phyloP scores from a whole-genome alignment of 35 echinoderm and acorn worm species.

The Apostichopus parvimensis region DNA sequence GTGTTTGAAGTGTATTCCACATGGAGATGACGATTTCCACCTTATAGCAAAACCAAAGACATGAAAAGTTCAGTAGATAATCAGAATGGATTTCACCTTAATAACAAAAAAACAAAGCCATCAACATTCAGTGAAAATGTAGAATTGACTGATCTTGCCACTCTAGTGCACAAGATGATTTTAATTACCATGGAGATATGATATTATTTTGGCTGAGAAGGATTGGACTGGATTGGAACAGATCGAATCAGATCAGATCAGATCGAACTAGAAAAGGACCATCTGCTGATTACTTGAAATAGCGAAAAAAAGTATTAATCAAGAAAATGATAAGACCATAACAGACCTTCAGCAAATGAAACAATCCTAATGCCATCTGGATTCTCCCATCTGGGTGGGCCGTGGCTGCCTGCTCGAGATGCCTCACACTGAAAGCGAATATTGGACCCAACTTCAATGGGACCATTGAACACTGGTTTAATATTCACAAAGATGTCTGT shows the following conservation, averaged over 20 bases:
- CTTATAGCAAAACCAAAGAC: not conserved
- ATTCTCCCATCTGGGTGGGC: slow-evolving; percentile 49
- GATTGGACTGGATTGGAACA: too few species aligned
- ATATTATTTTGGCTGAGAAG: too few species aligned
- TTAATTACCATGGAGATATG: too few species aligned
- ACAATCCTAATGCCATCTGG: slow-evolving; percentile 44
- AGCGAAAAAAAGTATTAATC: too few species aligned
- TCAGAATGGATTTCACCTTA: not conserved
- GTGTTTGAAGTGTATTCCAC: slow-evolving; percentile 27
- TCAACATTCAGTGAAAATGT: too few species aligned
- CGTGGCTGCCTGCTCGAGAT: slow-evolving; percentile 31
- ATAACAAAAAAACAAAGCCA: too few species aligned
- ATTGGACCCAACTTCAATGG: slow-evolving; percentile 23
- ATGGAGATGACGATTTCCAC: slow-evolving; percentile 3
- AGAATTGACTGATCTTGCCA: too few species aligned
- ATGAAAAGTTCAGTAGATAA: not conserved
- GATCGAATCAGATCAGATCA: too few species aligned
- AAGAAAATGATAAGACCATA: too few species aligned
- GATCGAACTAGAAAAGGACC: too few species aligned
- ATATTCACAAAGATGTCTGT: slow-evolving; percentile 49
- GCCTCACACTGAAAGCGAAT: slow-evolving; percentile 64
- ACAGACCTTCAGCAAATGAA: slow-evolving; percentile 39
- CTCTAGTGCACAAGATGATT: too few species aligned
- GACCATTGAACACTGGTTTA: slow-evolving; percentile 53
- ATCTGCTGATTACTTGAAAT: too few species aligned